These are phyloP conservation scores for Xyliphius kryptos DNA, from an alignment of 2,113 vertebrate species.

Conservation along the genomic window DNA sequence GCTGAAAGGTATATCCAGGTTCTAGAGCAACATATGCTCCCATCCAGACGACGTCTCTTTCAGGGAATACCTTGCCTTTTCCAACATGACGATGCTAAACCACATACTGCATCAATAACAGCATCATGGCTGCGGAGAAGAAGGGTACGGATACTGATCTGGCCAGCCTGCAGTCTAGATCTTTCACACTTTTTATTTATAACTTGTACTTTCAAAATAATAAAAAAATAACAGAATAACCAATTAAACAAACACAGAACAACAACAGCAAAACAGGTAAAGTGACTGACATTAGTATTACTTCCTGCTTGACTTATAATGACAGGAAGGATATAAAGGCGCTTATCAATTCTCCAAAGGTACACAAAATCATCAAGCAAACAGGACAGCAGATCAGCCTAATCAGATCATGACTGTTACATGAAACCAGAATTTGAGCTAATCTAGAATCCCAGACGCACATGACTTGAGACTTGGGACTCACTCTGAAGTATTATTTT, in stretches of 20 bases:
- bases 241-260: not conserved
- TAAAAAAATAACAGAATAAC: not conserved
- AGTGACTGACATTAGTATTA: not conserved
- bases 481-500: slow-evolving; percentile 61
- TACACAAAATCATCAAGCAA: slow-evolving; percentile 13
- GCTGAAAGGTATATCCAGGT: no score
- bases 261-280: no score
- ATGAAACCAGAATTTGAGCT: slow-evolving; percentile 11
- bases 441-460: slow-evolving; percentile 19
- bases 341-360: slow-evolving; percentile 21
- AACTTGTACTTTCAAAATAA: no score
- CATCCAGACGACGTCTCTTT: no score
- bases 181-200: no score
- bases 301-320: not conserved
- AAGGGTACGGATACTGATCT: no score
- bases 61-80: no score
- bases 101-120: no score
- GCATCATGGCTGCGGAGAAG: no score
- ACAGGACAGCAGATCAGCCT: slow-evolving; percentile 18
- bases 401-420: slow-evolving; percentile 22
- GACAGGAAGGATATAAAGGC: slow-evolving; percentile 18
- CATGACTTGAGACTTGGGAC: slow-evolving; percentile 10
- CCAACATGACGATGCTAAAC: no score
- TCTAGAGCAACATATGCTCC: no score
- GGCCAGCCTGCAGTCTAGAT: no score